phyloP scores from a whole-genome alignment of 1,140 invertebrate genomes.

The Drosophila murphyi region DNA sequence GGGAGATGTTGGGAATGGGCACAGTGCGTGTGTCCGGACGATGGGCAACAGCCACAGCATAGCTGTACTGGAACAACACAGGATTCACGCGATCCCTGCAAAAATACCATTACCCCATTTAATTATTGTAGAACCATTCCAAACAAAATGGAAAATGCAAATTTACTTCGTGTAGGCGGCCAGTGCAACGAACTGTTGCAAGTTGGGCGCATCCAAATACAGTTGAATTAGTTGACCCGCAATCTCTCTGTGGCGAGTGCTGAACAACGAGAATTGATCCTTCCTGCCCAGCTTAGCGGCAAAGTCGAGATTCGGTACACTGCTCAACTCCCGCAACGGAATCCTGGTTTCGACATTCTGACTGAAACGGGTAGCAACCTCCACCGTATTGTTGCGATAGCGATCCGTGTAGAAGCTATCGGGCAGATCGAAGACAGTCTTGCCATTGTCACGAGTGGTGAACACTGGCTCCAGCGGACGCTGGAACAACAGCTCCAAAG shows the following conservation, averaged over 20 bases:
- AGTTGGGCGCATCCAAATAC: slow-evolving; percentile 82
- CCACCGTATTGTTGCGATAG: slow-evolving; percentile 66
- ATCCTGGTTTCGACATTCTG: slow-evolving; percentile 84
- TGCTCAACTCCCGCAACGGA: slow-evolving; percentile 85
- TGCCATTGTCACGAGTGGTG: slow-evolving; percentile 87
- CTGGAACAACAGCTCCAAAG: slow-evolving; percentile 86
- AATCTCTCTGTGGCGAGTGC: slow-evolving; percentile 86
- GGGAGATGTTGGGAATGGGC: slow-evolving; percentile 85
- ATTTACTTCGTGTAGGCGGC: slow-evolving; percentile 75
- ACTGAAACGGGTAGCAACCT: slow-evolving; percentile 86
- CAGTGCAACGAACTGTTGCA: slow-evolving; percentile 68
- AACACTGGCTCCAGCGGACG: slow-evolving; percentile 88
- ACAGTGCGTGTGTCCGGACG: slow-evolving; percentile 86
- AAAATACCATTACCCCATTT: background rate
- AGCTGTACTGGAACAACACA: slow-evolving; percentile 84
- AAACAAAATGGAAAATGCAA: slow-evolving; percentile 4
- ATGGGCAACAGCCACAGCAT: slow-evolving; percentile 81
- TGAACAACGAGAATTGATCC: slow-evolving; percentile 87
- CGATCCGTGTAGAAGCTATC: slow-evolving; percentile 81
- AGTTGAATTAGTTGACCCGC: slow-evolving; percentile 86
- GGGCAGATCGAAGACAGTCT: slow-evolving; percentile 87
- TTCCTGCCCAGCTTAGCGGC: slow-evolving; percentile 52
- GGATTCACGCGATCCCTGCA: slow-evolving; percentile 85
- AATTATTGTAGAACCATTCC: background rate
- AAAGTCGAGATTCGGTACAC: slow-evolving; percentile 69